Base-by-base conservation (phyloP, 1,140 invertebrate genomes). In the Marisa cornuarietis region DNA sequence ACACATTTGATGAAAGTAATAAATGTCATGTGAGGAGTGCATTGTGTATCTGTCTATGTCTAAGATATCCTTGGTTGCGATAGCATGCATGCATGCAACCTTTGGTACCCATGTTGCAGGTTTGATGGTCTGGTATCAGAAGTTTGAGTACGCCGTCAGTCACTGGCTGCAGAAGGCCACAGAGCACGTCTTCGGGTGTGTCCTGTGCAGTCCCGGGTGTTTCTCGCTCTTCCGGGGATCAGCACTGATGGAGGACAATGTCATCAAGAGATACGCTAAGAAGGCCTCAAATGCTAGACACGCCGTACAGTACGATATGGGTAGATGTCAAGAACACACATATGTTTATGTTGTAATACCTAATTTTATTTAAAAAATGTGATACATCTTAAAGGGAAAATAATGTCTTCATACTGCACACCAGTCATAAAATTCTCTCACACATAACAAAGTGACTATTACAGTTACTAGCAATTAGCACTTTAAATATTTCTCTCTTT, bases 131-230 rank as follows among this genome's bases (percentile, higher is more conserved):
- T 87, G 87, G 87, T 88, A 86, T 77, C 87, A 88, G 81, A 80
- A 85, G 92, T 99, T 99, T 92, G 98, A 88, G 71, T 88, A 88
- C 71, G 84, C 87, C 9, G 81, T 88, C 16, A 82, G 87, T 42
- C 87, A 88, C 73, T 88, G 87, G 87, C 68, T 88, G 68, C 86
- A 88, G 81, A 87, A 87, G 69, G 83, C 87, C 3, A 81, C 87
- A n/a, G 87, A 88, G 68, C 87, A 88, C 79, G 82, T 85, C 76
- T 71, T 86, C 3, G 87, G 87, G 9, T 87, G 86, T 72, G 85
- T 88, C 20, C 80, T 88, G 58, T 87, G 87, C 76, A 86, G 83
- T 74, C 86, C 86, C 31, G 86, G 86, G 16, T 87, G 87, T 77
- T 88, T 88, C 81, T 86, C 82, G 18, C 79, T 88, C 49, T 88